Percentiles rank a stretch among this genome's conserved stretches.
Evolutionary conservation across 2,888 invertebrate genomes (phyloP).

Genomic region (Pseudococcus jackbeardsleyi): DNA sequence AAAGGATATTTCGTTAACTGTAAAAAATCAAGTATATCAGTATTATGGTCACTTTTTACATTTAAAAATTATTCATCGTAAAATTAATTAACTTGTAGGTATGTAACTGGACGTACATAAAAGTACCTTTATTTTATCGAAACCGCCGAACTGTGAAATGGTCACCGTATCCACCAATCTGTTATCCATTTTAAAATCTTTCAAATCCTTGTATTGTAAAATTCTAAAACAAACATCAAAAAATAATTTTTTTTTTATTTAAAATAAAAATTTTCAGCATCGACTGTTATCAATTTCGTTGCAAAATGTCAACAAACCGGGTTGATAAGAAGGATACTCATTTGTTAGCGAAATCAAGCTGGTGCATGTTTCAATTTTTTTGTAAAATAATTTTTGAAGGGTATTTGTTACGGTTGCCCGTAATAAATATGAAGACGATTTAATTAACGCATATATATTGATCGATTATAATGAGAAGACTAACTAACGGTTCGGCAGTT

Average conservation of each 20-base stretch:
- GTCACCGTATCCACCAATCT: background rate
- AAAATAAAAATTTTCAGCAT: background rate
- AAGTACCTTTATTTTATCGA: slow-evolving; percentile 66
- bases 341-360: background rate
- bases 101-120: background rate
- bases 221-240: background rate
- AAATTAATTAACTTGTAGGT: background rate
- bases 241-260: background rate
- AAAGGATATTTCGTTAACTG: slow-evolving; percentile 9
- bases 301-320: background rate
- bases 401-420: too few relatives aligned
- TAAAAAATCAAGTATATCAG: background rate
- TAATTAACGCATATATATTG: too few relatives aligned
- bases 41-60: background rate
- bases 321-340: background rate
- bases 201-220: background rate
- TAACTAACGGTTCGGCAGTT: too few relatives aligned
- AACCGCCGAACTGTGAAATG: slow-evolving; percentile 63
- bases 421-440: too few relatives aligned
- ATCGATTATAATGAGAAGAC: too few relatives aligned
- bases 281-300: background rate
- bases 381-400: background rate
- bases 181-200: background rate
- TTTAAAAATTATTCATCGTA: background rate
- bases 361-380: background rate